Evolutionary conservation across 2,797 vertebrate species (phyloP), one percentile per base, ranked within the genome.

Genomic region (Melanotaenia maccullochi): DNA sequence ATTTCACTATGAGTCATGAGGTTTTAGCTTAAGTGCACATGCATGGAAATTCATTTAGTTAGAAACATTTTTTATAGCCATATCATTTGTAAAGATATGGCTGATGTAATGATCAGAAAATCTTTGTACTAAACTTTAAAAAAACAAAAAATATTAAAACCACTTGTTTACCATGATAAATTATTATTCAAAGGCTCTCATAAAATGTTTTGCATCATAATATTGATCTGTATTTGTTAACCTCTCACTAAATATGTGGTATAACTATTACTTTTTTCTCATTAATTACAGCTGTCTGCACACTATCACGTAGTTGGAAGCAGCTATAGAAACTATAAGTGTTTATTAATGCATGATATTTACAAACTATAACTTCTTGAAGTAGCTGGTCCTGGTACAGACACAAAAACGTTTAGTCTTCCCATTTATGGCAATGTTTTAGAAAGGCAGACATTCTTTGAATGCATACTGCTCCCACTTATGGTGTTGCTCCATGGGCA

Each of bases 401-500:
- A 22, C 20, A 24, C 49, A 30, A 30, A 30, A 30, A 30, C 5
- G 28, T 30, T 51, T 11, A n/a, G 3, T 51, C 49, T 22, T 25
- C n/a, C 24, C 4, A 40, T 33, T 32, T 12, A 3, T 25, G 13
- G 18, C 5, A 33, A 18, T 63, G 14, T 33, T 62, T n/a, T 16
- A 18, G 4, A 40, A 68, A 60, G 65, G 28, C 2, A 40, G 55
- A 36, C 56, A 52, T 51, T 44, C 42, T 47, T 9, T 52, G 2
- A 74, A 25, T 70, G 32, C 61, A 24, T 2, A 1, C 47, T 42
- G 32, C 24, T 14, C 14, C 68, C 51, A 20, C 30, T 9, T 24
- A 11, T 42, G 20, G 54, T 52, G 57, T 59, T 67, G 54, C 47
- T 68, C 51, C 56, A 25, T 56, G 33, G 22, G 56, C 24, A 22